phyloP scores from a whole-genome alignment of 2,113 vertebrate genomes.

The Zapornia atra region DNA sequence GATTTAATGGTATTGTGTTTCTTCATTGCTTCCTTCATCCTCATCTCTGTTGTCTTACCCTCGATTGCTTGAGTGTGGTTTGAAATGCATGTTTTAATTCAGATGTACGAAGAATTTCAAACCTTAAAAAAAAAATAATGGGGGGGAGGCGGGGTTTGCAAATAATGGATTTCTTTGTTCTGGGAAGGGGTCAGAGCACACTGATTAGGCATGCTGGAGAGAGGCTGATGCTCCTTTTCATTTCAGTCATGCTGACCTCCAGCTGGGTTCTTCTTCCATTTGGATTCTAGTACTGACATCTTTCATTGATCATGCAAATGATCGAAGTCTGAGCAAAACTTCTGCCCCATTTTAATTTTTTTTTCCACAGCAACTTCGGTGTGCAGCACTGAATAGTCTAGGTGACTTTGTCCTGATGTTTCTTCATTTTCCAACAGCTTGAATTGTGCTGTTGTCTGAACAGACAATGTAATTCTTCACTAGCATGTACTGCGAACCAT shows the following conservation, averaged over 20 bases:
- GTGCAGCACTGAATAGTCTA: background rate
- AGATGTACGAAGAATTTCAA: background rate
- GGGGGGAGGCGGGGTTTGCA: background rate
- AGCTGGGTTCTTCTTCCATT: background rate
- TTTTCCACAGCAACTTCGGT: background rate
- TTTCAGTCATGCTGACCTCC: background rate
- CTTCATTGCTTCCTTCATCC: background rate
- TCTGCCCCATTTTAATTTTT: background rate
- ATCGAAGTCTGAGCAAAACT: slow-evolving; percentile 11
- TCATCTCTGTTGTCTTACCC: background rate
- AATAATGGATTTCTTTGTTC: background rate
- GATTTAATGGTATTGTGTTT: slow-evolving; percentile 41
- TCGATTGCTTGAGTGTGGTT: background rate
- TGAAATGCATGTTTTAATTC: background rate
- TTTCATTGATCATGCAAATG: slow-evolving; percentile 36
- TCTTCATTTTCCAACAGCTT: background rate
- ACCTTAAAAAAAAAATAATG: background rate
- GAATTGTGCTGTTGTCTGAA: background rate
- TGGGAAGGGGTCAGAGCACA: background rate
- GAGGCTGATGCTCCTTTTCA: background rate
- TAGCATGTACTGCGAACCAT: background rate
- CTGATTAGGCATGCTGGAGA: slow-evolving; percentile 7
- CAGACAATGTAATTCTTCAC: background rate
- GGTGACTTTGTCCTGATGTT: background rate
- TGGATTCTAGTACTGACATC: slow-evolving; percentile 16